phyloP scores from a whole-genome alignment of 2,113 vertebrate genomes.

The Erinaceus europaeus region DNA sequence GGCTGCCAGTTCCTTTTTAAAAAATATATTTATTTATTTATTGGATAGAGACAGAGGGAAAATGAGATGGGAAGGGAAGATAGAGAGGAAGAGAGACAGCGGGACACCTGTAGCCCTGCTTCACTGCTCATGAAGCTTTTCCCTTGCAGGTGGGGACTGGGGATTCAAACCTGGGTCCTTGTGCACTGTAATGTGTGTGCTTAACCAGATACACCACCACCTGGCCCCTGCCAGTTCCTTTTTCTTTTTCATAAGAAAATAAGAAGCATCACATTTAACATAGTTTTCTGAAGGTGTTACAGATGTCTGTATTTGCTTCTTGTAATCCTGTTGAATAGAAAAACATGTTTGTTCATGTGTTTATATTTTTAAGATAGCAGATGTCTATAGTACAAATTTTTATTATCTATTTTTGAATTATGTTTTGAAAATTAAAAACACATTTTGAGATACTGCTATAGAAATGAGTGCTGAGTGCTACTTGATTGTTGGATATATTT shows the following conservation, averaged over 20 bases:
- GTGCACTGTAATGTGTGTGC: no score
- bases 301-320: slow-evolving; percentile 43
- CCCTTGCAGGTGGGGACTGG: no score
- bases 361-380: slow-evolving; percentile 38
- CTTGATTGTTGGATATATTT: slow-evolving; percentile 7
- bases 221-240: background rate
- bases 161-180: no score
- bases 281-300: slow-evolving; percentile 34
- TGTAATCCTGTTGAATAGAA: slow-evolving; percentile 29
- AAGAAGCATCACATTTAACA: background rate
- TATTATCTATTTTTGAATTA: slow-evolving; percentile 46
- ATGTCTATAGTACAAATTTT: slow-evolving; percentile 21
- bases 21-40: no score
- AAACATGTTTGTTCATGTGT: slow-evolving; percentile 45
- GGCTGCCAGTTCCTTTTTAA: no score
- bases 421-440: slow-evolving; percentile 47
- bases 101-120: no score
- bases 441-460: slow-evolving; percentile 8
- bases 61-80: no score
- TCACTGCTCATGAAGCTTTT: no score
- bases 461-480: background rate
- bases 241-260: no score
- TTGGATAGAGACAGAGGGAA: no score
- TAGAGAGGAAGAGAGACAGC: no score
- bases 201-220: no score